Evolutionary conservation across 2,797 vertebrate species (phyloP), one percentile per base, ranked within the genome.

Genomic region (Tolypeutes matacus): DNA sequence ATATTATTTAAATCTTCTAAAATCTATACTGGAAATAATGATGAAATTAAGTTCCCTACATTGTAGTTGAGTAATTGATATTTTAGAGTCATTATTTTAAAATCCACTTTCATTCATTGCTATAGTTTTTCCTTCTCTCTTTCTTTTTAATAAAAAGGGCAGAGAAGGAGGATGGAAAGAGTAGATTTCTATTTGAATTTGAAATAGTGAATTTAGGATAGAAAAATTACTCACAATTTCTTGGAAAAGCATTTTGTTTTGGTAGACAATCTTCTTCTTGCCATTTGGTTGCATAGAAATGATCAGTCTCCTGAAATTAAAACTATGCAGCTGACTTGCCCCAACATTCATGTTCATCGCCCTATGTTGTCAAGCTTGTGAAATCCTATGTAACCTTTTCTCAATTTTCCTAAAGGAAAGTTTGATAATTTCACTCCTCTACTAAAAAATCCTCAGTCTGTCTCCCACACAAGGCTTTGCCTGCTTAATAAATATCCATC

Each of bases 41-140:
- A 73, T 36, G 91, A 86, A 88, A 49, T 84, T 60, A 58, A 53
- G 2, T 86, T 93, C 29, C 34, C 84, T 75, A 73, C 46, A 84
- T 88, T 72, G 34, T 53, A 42, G 13, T 39, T 64, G 31, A 70
- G 11, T 23, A 18, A 60, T 67, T 46, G 65, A 14, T 87, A 88
- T 67, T 94, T 95, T 92, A 85, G 69, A 84, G 39, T 27, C 42
- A 70, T 70, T 70, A 34, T 89, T 96, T 95, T 78, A 75, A 92
- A 87, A 93, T 85, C 8, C 11, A 93, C 53, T 94, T 64, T 21
- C 4, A 36, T 12, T 95, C n/a, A 62, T 10, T 91, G 56, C 4
- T 56, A 85, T 7, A 6, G 25, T 42, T 7, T 29, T 29, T 67
- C 31, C 17, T 18, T 67, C 17, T 20, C 8, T 29, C n/a, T 34